Percentiles rank a stretch among this genome's conserved stretches.
phyloP scores from a whole-genome alignment of 2,113 vertebrate species.

The Nibea albiflora region DNA sequence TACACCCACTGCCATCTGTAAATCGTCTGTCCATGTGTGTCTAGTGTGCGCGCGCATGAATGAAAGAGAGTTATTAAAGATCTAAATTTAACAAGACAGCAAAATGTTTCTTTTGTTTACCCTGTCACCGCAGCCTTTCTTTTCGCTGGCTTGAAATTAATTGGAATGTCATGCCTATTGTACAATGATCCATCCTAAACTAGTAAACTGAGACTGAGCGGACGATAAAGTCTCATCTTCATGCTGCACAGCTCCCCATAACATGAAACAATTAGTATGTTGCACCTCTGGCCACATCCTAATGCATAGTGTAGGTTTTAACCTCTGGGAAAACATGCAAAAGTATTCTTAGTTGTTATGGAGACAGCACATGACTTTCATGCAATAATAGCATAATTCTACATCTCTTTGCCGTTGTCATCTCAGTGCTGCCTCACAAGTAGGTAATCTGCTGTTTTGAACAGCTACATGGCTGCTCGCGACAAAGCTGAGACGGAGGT shows the following conservation, averaged over 20 bases:
- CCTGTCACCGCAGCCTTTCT: slow-evolving; percentile 32
- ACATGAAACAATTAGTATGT: background rate
- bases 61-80: slow-evolving; percentile 51
- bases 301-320: background rate
- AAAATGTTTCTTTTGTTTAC: slow-evolving; percentile 63
- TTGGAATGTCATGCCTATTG: slow-evolving; percentile 42
- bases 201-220: slow-evolving; percentile 13
- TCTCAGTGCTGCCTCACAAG: background rate
- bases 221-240: slow-evolving; percentile 14
- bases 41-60: slow-evolving; percentile 17
- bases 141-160: slow-evolving; percentile 47
- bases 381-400: background rate
- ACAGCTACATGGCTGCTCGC: background rate
- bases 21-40: slow-evolving; percentile 39
- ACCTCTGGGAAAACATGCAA: background rate
- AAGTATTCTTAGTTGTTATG: background rate
- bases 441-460: background rate
- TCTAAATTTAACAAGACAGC: slow-evolving; percentile 64
- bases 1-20: slow-evolving; percentile 35
- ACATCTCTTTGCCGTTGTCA: background rate
- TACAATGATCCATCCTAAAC: slow-evolving; percentile 20
- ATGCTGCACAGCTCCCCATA: background rate
- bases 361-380: slow-evolving; percentile 1
- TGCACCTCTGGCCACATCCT: slow-evolving; percentile 9
- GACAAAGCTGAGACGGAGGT: background rate